phyloP scores from a whole-genome alignment of 2,888 invertebrate genomes.

The Sialis lutaria region DNA sequence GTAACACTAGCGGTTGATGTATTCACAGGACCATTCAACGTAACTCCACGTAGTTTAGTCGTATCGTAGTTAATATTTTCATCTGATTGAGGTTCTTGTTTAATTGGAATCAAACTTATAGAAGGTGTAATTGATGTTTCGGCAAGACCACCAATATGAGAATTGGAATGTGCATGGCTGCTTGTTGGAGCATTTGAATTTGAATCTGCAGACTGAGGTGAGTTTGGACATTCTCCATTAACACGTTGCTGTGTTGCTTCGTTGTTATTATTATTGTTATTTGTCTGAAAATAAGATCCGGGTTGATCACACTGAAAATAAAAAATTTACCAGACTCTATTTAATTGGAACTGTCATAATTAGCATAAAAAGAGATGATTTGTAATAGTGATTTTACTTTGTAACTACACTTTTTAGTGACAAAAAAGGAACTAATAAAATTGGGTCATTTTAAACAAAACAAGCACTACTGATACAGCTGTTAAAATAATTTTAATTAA shows the following conservation, averaged over 20 bases:
- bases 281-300: slow-evolving; percentile 9
- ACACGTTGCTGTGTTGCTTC: slow-evolving; percentile 30
- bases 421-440: no score
- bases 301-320: slow-evolving; percentile 20
- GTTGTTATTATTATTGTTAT: not conserved
- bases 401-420: no score
- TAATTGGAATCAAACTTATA: slow-evolving; percentile 72
- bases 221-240: slow-evolving; percentile 53
- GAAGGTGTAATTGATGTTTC: slow-evolving; percentile 60
- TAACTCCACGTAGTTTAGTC: slow-evolving; percentile 11
- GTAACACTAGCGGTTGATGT: slow-evolving; percentile 20
- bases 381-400: no score
- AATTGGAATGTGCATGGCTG: slow-evolving; percentile 34
- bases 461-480: no score
- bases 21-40: slow-evolving; percentile 24
- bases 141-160: slow-evolving; percentile 17
- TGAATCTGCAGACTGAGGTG: slow-evolving; percentile 67
- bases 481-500: no score
- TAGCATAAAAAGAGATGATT: not conserved
- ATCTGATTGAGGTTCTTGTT: slow-evolving; percentile 41
- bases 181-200: slow-evolving; percentile 57
- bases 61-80: slow-evolving; percentile 24
- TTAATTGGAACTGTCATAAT: not conserved
- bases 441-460: no score
- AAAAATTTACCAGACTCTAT: slow-evolving; percentile 4